These are phyloP conservation scores for Geodia barretti DNA, from an alignment of 37 sponge, comb jelly and placozoan genomes.

Conservation along the genomic window DNA sequence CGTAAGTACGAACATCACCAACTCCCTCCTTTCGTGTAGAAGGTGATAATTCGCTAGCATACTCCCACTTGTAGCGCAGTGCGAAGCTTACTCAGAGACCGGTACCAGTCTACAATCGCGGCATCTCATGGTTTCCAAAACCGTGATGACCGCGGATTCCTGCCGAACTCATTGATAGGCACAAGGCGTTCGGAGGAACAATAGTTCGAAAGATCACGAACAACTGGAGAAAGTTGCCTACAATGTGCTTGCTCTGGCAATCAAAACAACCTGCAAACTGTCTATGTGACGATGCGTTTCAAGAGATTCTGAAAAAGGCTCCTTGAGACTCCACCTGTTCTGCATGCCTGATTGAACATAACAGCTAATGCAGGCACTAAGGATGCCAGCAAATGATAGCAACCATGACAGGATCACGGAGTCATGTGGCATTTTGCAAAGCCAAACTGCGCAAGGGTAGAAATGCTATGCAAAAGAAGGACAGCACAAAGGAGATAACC, in stretches of 20 bases:
- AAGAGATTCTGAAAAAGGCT: background rate
- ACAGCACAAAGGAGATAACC: conserved; percentile 9
- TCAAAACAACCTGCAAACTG: conserved; percentile 24
- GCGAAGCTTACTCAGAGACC: conserved; percentile 2
- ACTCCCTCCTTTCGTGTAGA: background rate
- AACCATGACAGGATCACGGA: background rate
- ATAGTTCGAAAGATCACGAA: background rate
- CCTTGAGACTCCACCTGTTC: background rate
- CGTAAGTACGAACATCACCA: conserved; percentile 18
- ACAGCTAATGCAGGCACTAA: background rate
- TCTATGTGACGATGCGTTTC: background rate
- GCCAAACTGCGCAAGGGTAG: background rate
- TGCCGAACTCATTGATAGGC: conserved; percentile 9
- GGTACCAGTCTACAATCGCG: background rate
- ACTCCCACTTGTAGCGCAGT: background rate
- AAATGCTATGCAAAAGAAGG: conserved; percentile 21
- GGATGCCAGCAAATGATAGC: background rate
- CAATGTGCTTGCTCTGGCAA: conserved; percentile 3
- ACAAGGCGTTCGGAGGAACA: conserved; percentile 24
- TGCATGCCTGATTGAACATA: background rate
- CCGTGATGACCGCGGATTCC: background rate
- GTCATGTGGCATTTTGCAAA: background rate
- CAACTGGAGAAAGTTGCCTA: background rate
- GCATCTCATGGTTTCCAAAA: conserved; percentile 8
- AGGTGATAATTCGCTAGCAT: background rate